Percentiles rank a stretch among this genome's conserved stretches.
phyloP scores from a whole-genome alignment of 2,888 invertebrate species.

The Drosophila meridionalis region DNA sequence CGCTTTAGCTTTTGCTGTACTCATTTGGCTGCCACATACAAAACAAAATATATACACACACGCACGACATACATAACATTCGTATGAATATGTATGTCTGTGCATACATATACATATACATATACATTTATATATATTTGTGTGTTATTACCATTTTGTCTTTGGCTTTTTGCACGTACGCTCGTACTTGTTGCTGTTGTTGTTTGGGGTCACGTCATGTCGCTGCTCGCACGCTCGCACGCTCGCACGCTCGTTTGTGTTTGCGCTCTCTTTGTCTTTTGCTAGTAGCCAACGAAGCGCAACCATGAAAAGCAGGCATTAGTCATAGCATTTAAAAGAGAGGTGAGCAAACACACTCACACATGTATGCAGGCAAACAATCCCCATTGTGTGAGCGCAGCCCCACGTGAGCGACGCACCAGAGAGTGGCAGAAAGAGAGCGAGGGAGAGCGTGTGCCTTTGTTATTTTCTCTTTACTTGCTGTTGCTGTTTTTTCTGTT shows the following conservation, averaged over 20 bases:
- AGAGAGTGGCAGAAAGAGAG: neutral
- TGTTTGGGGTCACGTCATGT: slow-evolving; percentile 76
- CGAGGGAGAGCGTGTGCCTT: slow-evolving; percentile 5
- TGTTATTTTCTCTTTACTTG: slow-evolving; percentile 5
- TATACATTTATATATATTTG: neutral
- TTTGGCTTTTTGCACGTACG: slow-evolving; percentile 73
- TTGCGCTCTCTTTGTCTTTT: slow-evolving; percentile 24
- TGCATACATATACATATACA: neutral
- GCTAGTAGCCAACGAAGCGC: slow-evolving; percentile 44
- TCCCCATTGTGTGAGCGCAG: slow-evolving; percentile 35
- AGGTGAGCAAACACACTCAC: slow-evolving; percentile 5
- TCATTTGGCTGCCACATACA: slow-evolving; percentile 47
- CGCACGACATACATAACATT: neutral
- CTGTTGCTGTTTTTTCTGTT: slow-evolving; percentile 23
- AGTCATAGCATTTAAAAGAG: slow-evolving; percentile 54
- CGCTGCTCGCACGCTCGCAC: slow-evolving; percentile 13
- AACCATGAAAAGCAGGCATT: slow-evolving; percentile 59
- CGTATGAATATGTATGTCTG: neutral
- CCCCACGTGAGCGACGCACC: slow-evolving; percentile 47
- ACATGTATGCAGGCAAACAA: slow-evolving; percentile 16
- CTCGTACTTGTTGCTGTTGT: slow-evolving; percentile 77
- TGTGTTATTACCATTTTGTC: slow-evolving; percentile 56
- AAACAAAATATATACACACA: neutral
- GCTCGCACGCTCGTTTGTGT: slow-evolving; percentile 18
- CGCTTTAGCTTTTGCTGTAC: slow-evolving; percentile 46